Evolutionary conservation across 2,888 invertebrate species (phyloP), one percentile per base, ranked within the genome.

Genomic region (Tetropium fuscum): DNA sequence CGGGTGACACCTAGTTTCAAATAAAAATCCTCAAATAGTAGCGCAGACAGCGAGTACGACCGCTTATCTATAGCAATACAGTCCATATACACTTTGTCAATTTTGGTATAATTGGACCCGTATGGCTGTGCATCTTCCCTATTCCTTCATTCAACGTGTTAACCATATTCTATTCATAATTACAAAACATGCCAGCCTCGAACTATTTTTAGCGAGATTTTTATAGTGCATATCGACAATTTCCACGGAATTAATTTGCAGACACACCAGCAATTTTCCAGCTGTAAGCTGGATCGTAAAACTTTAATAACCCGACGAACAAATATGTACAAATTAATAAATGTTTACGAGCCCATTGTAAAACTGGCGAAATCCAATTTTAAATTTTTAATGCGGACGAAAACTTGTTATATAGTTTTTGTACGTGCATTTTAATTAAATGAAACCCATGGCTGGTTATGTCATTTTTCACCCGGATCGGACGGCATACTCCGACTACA

Each of bases 271-370:
- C 49, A 49, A 49, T 49, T 49, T 49, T 49, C 36, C 49, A 30
- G 20, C 13, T 36, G 20, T 20, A 25, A 49, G 15, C 38, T 10
- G 10, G n/a, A 5, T 15, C 18, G 40, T 51, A 25, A 51, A 51
- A 30, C 41, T 40, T 51, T 38, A 34, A 49, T 30, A 49, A n/a
- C 49, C 11, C 3, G 8, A 11, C 41, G 15, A 53, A 53, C 48
- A 36, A 48, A 48, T 36, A 48, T 48, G 36, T 20, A 53, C 41
- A 43, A 44, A 53, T 43, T 53, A 53, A 53, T 53, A 43, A 40
- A 53, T 53, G 53, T 53, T 53, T 53, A 53, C 40, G 43, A 40
- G 27, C 32, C 2, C 11, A 25, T 15, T 22, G 25, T 36, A 30
- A 11, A 36, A 36, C 32, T 19, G 11, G 20, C 16, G 8, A 10